Conservation (phyloP, 2,113 vertebrate genomes). For the Cryptotis parvus region DNA sequence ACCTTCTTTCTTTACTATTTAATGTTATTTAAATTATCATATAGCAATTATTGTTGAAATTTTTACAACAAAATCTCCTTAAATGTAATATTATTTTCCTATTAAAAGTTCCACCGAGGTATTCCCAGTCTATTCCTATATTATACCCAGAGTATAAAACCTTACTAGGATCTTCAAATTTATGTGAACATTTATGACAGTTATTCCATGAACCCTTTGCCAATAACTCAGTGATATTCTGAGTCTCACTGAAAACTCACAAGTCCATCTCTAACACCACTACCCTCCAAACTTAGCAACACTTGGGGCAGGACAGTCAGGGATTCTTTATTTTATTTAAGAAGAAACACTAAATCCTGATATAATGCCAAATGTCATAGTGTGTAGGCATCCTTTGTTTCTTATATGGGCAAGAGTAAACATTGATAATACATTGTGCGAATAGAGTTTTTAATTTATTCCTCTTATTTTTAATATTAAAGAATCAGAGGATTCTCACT, state of each 20-base stretch:
- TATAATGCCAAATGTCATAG: not conserved
- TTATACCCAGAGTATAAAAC: not conserved
- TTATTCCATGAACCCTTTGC: not conserved
- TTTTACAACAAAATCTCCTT: slow-evolving; percentile 43
- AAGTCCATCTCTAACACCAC: too few relatives aligned
- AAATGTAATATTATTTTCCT: not conserved
- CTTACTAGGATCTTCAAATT: not conserved
- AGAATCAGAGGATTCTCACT: not conserved
- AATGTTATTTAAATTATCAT: slow-evolving; percentile 38
- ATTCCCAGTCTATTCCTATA: not conserved
- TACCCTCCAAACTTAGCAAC: too few relatives aligned
- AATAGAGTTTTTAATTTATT: not conserved
- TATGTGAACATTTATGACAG: not conserved
- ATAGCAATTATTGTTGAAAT: not conserved
- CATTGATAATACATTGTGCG: not conserved
- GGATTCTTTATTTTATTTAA: too few relatives aligned
- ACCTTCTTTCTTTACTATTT: not conserved
- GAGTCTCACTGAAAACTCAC: too few relatives aligned
- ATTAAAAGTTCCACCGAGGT: not conserved
- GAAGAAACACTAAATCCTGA: not conserved
- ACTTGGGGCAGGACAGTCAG: too few relatives aligned
- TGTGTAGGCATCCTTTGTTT: too few relatives aligned
- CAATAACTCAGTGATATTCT: too few relatives aligned
- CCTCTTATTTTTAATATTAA: not conserved
- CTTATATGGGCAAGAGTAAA: not conserved